Evolutionary conservation across 2,797 vertebrate species (phyloP).

Genomic region (Gymnocypris eckloni): DNA sequence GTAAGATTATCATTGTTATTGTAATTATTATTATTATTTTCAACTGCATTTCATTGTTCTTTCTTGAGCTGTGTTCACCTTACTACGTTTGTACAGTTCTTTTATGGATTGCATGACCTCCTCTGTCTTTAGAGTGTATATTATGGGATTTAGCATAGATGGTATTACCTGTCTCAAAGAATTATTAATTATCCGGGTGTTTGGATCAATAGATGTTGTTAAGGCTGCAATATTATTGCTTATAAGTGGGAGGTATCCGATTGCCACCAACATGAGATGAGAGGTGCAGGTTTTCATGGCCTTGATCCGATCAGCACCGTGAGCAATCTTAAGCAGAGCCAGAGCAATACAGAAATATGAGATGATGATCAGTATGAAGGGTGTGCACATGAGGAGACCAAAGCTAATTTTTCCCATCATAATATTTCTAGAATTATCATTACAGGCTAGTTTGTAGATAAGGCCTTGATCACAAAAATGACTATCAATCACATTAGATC

Average conservation of each 20-base stretch:
- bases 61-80: not conserved
- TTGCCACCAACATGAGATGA: slow-evolving; percentile 70
- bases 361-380: slow-evolving; percentile 57
- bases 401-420: not conserved
- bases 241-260: slow-evolving; percentile 64
- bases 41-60: not conserved
- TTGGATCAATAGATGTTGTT: slow-evolving; percentile 57
- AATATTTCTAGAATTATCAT: slow-evolving; percentile 57
- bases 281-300: slow-evolving; percentile 68
- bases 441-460: slow-evolving; percentile 65
- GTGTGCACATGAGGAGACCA: slow-evolving; percentile 44
- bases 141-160: slow-evolving; percentile 72
- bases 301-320: slow-evolving; percentile 54
- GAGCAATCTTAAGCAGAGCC: slow-evolving; percentile 61
- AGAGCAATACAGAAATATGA: slow-evolving; percentile 65
- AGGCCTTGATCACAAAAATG: slow-evolving; percentile 70
- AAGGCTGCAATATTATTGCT: slow-evolving; percentile 57
- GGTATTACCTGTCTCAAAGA: slow-evolving; percentile 65
- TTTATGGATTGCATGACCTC: slow-evolving; percentile 69
- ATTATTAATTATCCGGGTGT: slow-evolving; percentile 68
- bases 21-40: not conserved
- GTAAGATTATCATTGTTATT: not conserved
- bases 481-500: slow-evolving; percentile 64
- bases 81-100: slow-evolving; percentile 46
- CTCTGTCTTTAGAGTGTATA: slow-evolving; percentile 74